A percentile compares a stretch with the other conserved stretches of the same genome.
Evolutionary conservation across 2,113 vertebrate genomes (phyloP).

Genomic region (Ia io): DNA sequence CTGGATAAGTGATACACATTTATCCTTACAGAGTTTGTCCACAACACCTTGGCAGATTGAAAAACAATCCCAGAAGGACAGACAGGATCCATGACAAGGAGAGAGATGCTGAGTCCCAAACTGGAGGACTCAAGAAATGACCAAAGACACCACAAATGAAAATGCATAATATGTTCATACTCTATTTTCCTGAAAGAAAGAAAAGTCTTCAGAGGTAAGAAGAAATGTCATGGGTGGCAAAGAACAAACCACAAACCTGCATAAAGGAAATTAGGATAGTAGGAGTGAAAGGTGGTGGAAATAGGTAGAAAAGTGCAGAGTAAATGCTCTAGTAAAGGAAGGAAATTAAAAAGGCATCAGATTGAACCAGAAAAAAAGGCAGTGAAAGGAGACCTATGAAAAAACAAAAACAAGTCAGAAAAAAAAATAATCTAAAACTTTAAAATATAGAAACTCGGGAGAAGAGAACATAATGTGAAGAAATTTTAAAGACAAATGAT

Average conservation of each 20-base stretch:
- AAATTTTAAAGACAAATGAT: neutral
- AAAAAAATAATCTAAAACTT: neutral
- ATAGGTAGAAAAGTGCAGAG: neutral
- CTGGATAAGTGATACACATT: neutral
- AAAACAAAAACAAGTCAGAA: neutral
- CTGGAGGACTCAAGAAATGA: neutral
- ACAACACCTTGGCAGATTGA: neutral
- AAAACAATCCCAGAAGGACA: neutral
- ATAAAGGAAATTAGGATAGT: neutral
- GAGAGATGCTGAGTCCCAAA: neutral
- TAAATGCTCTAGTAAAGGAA: neutral
- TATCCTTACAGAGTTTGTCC: neutral
- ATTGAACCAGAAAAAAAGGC: neutral
- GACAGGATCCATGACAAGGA: neutral
- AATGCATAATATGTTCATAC: neutral
- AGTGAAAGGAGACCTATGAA: neutral
- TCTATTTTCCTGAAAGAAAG: neutral
- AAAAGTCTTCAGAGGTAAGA: neutral
- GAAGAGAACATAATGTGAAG: neutral
- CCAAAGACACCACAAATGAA: neutral
- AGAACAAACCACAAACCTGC: neutral
- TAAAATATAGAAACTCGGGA: neutral
- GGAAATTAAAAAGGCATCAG: neutral
- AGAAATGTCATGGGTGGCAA: neutral
- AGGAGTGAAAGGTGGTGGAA: neutral